phyloP scores from a whole-genome alignment of 1,140 invertebrate species.

The Bombyx mandarina region DNA sequence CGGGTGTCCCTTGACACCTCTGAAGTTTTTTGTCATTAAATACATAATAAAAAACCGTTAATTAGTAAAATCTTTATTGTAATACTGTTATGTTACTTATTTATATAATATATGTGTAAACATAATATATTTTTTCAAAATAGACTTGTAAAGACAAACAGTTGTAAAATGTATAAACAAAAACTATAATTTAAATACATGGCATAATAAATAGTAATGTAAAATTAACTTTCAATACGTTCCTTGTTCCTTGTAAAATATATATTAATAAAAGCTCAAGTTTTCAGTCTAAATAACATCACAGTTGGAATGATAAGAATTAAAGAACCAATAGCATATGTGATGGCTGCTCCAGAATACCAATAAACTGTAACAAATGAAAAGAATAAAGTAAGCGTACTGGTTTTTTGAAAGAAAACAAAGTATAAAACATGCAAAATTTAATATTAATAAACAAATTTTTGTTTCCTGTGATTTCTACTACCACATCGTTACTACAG shows the following conservation, averaged over 20 bases:
- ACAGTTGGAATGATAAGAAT: conserved; percentile 78
- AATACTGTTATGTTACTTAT: conserved; percentile 41
- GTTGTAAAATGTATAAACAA: conserved; percentile 5
- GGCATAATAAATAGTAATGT: conserved; percentile 13
- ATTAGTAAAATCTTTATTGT: conserved; percentile 5
- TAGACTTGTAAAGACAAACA: conserved; percentile 7
- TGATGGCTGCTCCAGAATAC: conserved; percentile 81
- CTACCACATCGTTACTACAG: too few relatives aligned
- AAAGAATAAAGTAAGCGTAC: too few relatives aligned
- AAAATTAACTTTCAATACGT: conserved; percentile 21
- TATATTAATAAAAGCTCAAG: conserved; percentile 23
- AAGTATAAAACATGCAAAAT: too few relatives aligned
- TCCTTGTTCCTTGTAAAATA: conserved; percentile 12
- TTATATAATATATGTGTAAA: conserved; percentile 4
- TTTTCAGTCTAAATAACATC: conserved; percentile 69
- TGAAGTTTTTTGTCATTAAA: too few relatives aligned
- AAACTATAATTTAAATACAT: conserved; percentile 16
- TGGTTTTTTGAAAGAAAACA: too few relatives aligned
- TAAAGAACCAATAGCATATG: conserved; percentile 81
- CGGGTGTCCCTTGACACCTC: too few relatives aligned
- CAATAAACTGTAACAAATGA: conserved; percentile 79
- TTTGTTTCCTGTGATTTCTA: too few relatives aligned
- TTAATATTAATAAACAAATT: too few relatives aligned
- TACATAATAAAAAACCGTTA: too few relatives aligned
- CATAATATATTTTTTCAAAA: conserved; percentile 19